Evolutionary conservation across 2,888 invertebrate species (phyloP).

Genomic region (Parnassius apollo): DNA sequence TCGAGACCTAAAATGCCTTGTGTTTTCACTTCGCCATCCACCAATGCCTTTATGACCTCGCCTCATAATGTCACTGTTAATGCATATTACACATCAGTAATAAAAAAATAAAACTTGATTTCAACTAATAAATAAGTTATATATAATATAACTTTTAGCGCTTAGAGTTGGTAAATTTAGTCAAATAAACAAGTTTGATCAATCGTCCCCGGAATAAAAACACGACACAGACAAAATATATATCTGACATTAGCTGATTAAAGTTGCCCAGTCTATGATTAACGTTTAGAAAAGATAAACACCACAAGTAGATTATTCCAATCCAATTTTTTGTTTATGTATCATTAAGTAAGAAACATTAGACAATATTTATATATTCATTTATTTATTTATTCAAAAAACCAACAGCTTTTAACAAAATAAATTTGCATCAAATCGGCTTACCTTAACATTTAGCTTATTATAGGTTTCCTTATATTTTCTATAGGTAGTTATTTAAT

Average conservation of each 20-base stretch:
- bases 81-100: constrained; percentile 47
- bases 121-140: neutral
- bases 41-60: constrained; percentile 72
- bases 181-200: constrained; percentile 46
- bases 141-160: neutral
- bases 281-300: too few relatives aligned
- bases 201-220: constrained; percentile 54
- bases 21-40: constrained; percentile 71
- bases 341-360: too few relatives aligned
- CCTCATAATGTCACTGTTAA: constrained; percentile 62
- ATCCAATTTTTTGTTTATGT: too few relatives aligned
- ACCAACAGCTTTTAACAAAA: too few relatives aligned
- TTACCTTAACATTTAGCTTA: too few relatives aligned
- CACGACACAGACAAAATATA: constrained; percentile 32
- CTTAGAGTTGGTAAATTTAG: constrained; percentile 7
- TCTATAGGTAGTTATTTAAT: too few relatives aligned
- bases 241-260: neutral
- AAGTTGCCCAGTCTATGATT: constrained; percentile 7
- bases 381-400: too few relatives aligned
- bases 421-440: too few relatives aligned
- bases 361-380: too few relatives aligned
- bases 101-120: constrained; percentile 4
- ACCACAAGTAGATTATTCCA: too few relatives aligned
- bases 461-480: too few relatives aligned
- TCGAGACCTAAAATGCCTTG: constrained; percentile 66